phyloP scores from a whole-genome alignment of 2,888 invertebrate genomes.

The Siphlonurus alternatus region DNA sequence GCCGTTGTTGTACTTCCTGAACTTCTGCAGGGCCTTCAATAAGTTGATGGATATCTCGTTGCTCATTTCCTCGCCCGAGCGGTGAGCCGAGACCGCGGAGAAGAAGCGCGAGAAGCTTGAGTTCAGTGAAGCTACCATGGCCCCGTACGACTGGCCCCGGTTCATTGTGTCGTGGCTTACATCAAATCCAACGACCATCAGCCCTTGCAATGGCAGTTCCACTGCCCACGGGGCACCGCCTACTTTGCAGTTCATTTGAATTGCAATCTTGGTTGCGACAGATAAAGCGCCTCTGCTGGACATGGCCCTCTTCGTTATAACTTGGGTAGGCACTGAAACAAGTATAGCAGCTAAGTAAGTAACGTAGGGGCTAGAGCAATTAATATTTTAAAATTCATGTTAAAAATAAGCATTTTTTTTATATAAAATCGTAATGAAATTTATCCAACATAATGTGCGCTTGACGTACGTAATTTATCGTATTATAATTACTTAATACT shows the following conservation, averaged over 20 bases:
- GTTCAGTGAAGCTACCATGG: constrained; percentile 30
- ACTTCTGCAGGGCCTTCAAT: constrained; percentile 33
- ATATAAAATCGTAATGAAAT: neutral
- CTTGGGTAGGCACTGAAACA: constrained; percentile 10
- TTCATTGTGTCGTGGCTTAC: constrained; percentile 67
- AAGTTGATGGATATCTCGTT: constrained; percentile 50
- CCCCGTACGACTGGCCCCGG: constrained; percentile 33
- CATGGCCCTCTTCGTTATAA: constrained; percentile 12
- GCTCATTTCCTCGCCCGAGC: constrained; percentile 59
- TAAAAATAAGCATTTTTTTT: neutral
- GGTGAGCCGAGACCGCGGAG: constrained; percentile 54
- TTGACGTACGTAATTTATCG: too few species aligned
- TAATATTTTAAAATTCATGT: neutral
- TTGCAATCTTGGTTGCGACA: constrained; percentile 33
- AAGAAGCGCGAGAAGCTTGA: constrained; percentile 34
- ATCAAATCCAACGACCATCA: constrained; percentile 80
- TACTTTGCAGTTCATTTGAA: constrained; percentile 33
- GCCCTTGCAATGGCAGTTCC: constrained; percentile 24
- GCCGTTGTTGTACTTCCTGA: constrained; percentile 30
- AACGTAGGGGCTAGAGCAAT: too few species aligned
- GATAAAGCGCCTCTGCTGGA: constrained; percentile 20
- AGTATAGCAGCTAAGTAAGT: too few species aligned
- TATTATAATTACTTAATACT: too few species aligned
- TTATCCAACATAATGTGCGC: too few species aligned
- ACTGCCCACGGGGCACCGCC: constrained; percentile 26